A percentile compares a stretch with the other conserved stretches of the same genome.
These are phyloP conservation scores for Coreoperca whiteheadi DNA, from an alignment of 2,113 vertebrate species.

Conservation along the genomic window DNA sequence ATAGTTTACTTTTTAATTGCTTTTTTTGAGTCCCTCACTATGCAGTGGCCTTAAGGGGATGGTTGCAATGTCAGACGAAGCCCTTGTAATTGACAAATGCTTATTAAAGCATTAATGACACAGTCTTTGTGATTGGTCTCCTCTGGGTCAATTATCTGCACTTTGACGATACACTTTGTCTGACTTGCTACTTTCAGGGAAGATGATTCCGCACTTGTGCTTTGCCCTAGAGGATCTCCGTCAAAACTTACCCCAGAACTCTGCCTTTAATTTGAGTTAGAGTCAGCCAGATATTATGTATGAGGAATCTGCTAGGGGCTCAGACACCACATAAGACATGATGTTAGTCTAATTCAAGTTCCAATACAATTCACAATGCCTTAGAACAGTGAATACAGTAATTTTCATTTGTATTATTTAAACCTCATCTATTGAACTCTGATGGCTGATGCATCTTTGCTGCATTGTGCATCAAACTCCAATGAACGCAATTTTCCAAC, in stretches of 20 bases:
- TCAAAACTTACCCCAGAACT: slow-evolving; percentile 24
- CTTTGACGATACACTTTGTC: slow-evolving; percentile 52
- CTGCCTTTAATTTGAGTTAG: slow-evolving; percentile 49
- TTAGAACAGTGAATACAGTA: background rate
- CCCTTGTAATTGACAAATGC: slow-evolving; percentile 67
- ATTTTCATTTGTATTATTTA: slow-evolving; percentile 50
- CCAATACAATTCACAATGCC: background rate
- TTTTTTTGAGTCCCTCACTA: slow-evolving; percentile 45
- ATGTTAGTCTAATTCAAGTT: slow-evolving; percentile 30
- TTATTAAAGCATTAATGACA: slow-evolving; percentile 74
- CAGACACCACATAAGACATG: slow-evolving; percentile 11
- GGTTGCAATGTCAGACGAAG: slow-evolving; percentile 52
- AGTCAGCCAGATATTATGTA: slow-evolving; percentile 36
- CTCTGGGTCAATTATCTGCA: slow-evolving; percentile 72
- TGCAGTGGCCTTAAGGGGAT: slow-evolving; percentile 43
- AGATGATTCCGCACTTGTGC: slow-evolving; percentile 50
- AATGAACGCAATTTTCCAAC: background rate
- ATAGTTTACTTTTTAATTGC: slow-evolving; percentile 71
- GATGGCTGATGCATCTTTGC: slow-evolving; percentile 12
- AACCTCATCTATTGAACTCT: slow-evolving; percentile 49
- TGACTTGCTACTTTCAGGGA: slow-evolving; percentile 52
- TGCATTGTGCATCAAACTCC: background rate
- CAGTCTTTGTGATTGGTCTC: slow-evolving; percentile 54
- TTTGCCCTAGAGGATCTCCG: slow-evolving; percentile 40
- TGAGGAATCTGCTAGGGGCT: slow-evolving; percentile 40